Base-by-base conservation (phyloP, 2,888 invertebrate species). In the Oligia latruncula region DNA sequence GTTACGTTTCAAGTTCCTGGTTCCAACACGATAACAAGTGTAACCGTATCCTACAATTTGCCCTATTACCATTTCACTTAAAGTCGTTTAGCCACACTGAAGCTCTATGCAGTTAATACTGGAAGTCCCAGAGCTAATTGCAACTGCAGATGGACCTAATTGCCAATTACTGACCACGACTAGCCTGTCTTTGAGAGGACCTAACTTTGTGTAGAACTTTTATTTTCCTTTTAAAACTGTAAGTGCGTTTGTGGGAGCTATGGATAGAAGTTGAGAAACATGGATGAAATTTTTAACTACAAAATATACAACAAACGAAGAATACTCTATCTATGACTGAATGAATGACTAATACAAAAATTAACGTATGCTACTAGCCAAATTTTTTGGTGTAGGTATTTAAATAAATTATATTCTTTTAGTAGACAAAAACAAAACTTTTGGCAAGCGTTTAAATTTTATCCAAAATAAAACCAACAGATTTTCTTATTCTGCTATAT, bases 131-230 rank as follows among this genome's bases (percentile, higher is more conserved):
- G 17, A 74, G 78, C 66, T 88, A 86, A 88, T 88, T 86, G 76
- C 77, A 70, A 65, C 77, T 75, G 78, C 84, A 83, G 82, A 84
- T 82, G 84, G 75, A 60, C 55, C 60, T 84, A 82, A 88, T 89
- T 83, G 87, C 67, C 88, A 86, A 89, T 88, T 86, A 88, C 80
- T 40, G 74, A 83, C 84, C 81, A 75, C 80, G 62, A 35, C 77
- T 20, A 29, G 72, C 40, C 76, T n/a, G 71, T 65, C 80, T 83
- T 52, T 66, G 65, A 82, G 55, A 71, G 65, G 72, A 82, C 23
- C 74, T 77, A 72, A 83, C 58, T 74, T 77, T 55, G 49, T 81
- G 58, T 23, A 9, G 2, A 68, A 72, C 60, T 84, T 77, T 71
- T 75, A 73, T 76, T 62, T 65, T 65, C 0, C 40, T 68, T 74